Base-by-base conservation (phyloP, 2,888 invertebrate genomes). In the Orchesellides sinensis region DNA sequence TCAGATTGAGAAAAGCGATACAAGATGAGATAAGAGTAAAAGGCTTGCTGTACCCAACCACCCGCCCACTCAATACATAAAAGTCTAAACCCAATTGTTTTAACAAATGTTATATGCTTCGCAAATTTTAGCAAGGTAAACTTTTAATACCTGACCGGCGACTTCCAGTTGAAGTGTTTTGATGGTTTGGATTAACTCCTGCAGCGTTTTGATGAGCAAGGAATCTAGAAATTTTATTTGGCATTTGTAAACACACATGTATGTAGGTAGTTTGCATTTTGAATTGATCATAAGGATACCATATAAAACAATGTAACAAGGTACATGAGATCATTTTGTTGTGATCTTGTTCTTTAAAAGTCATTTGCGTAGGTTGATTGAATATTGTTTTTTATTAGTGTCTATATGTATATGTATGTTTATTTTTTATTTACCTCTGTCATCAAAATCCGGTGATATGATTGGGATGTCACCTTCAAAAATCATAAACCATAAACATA, bases 161-260 rank as follows among this genome's bases (percentile, higher is more conserved):
- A 96, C 91, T 90, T 95, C 94, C 82, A 92, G 92, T 87, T 94
- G 93, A 52, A 96, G 92, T 72, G 92, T 90, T 89, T 93, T 94
- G n/a, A 94, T 93, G 63, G 93, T 91, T 86, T 91, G 91, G 89
- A 94, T 93, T 85, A 95, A 91, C 88, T 93, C 92, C 89, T 93
- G 93, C 86, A 95, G 90, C 4, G 93, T 92, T 89, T 93, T 93
- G 87, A 93, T 91, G 87, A 95, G 90, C 85, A 92, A 91, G 89
- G 92, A 92, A 69, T 91, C 92, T 89, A 89, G 88, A 89, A 69
- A 61, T 45, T 10, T 35, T 35, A 35, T 35, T 35, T 35, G 6
- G 12, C 12, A 12, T 35, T 6, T 12, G 40, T 35, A n/a, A n/a
- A 45, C 21, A 45, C 21, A 32, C 5, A n/a, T 32, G n/a, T 32